Base-by-base conservation (phyloP, 1,140 invertebrate species). In the Scaptodrosophila lebanonensis region DNA sequence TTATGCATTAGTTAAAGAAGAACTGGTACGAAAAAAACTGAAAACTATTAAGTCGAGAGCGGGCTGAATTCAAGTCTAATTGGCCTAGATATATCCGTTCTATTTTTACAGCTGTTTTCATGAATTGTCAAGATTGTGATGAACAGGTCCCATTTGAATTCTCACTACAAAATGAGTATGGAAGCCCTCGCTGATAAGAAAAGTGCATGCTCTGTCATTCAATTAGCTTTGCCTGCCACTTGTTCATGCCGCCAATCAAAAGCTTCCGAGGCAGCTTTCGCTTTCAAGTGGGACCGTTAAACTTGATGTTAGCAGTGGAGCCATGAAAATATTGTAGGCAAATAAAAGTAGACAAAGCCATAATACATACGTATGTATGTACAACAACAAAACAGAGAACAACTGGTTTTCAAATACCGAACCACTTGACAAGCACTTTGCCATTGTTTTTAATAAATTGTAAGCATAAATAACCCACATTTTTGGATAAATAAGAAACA, bases 251-350 rank as follows among this genome's bases (percentile, higher is more conserved):
- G 38, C 29, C 30, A 51, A 20, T 42, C 18, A 25, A 11, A 13
- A 62, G 65, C 66, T 68, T 68, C 51, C 9, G 12, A 2, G 6
- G 8, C 11, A 66, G 64, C 54, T 51, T 51, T 48, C 8, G 18
- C 52, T 40, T 57, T 72, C 68, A 71, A 71, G 68, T 72, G 69
- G 62, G 71, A 49, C 44, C 68, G 68, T 66, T 71, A 79, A 54
- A 25, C 22, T 25, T 25, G 22, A 25, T 8, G 22, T 25, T 25
- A 25, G 22, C 68, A 49, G 30, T 38, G 27, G 20, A 79, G 60
- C 73, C 73, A 73, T 79, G 73, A 69, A 82, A 73, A 61, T 72
- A 82, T 52, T 79, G 73, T 73, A 79, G 43, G 29, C 65, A 79
- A 79, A 71, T 66, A 59, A 15, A 6, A 22, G 2, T 18, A 76